Evolutionary conservation across 1,140 invertebrate species (phyloP), one percentile per base, ranked within the genome.

Genomic region (Drosophila insularis): DNA sequence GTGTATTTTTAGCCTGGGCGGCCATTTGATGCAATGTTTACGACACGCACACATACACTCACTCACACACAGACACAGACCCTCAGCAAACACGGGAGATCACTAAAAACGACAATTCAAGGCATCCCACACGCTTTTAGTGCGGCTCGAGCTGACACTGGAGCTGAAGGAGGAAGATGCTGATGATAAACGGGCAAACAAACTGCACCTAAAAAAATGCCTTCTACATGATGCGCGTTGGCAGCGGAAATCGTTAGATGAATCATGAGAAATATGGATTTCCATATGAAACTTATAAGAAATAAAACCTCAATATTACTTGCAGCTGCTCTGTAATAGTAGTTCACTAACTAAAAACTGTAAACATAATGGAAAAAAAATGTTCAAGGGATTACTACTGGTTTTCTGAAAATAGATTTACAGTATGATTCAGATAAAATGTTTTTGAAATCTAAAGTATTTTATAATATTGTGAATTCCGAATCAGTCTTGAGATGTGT

Each of bases 171-270:
- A 67, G 13, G 21, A 60, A 74, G 73, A 60, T 35, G 64, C 19
- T 46, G 65, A 66, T 69, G 78, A 64, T 71, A 65, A 67, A 71
- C 67, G 74, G 61, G 54, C 72, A 58, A 56, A 73, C 62, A 69
- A 73, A 73, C 73, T 81, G 78, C 79, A 81, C 78, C 79, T 70
- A 80, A 27, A 54, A 46, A 31, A 8, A 31, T 11, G 32, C 27
- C 31, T 32, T 58, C 40, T 62, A 17, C 32, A 40, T 37, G 54
- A 54, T 56, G 70, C 64, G 70, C 80, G 80, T 81, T 81, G 80
- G 80, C 80, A 82, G 80, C 80, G 80, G 80, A 82, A 82, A 82
- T 82, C 75, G 80, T 82, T 82, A 75, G 75, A 75, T 82, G 80
- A 82, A 75, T 82, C 80, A 82, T 71, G 68, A 59, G 64, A 75